phyloP scores from a whole-genome alignment of 2,113 vertebrate genomes.

The Pogona vitticeps region DNA sequence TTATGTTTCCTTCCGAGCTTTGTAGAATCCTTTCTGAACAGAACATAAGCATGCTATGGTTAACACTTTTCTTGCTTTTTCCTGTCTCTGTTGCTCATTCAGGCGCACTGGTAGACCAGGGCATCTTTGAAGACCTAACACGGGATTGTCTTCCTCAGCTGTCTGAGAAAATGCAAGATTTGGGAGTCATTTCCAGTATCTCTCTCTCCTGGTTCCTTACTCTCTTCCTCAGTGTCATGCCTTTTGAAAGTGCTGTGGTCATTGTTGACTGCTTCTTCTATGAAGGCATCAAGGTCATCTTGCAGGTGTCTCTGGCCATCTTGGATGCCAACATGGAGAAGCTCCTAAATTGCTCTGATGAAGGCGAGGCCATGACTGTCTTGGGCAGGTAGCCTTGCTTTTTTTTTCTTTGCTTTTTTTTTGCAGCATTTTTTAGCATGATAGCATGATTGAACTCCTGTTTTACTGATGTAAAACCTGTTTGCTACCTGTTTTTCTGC shows the following conservation, averaged over 20 bases:
- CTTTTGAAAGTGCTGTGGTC: slow-evolving; percentile 94
- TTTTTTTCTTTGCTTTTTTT: slow-evolving; percentile 11
- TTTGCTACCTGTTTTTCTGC: too few species aligned
- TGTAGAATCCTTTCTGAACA: not conserved
- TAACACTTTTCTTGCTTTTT: not conserved
- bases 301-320: slow-evolving; percentile 94
- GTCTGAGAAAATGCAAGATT: slow-evolving; percentile 93
- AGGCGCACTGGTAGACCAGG: slow-evolving; percentile 97
- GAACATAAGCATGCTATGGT: not conserved
- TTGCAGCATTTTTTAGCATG: too few species aligned
- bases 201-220: slow-evolving; percentile 98
- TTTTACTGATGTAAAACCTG: too few species aligned
- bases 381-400: slow-evolving; percentile 87
- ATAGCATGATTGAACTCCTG: too few species aligned
- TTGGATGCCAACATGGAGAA: slow-evolving; percentile 94
- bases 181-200: slow-evolving; percentile 96
- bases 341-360: slow-evolving; percentile 87
- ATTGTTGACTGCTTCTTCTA: slow-evolving; percentile 98
- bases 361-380: slow-evolving; percentile 98
- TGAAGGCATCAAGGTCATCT: slow-evolving; percentile 93
- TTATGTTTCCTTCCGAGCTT: not conserved
- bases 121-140: slow-evolving; percentile 95
- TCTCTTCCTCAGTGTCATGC: slow-evolving; percentile 96
- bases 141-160: slow-evolving; percentile 87
- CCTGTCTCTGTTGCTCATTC: slow-evolving; percentile 1